Evolutionary conservation across 1,140 invertebrate genomes (phyloP), one percentile per base, ranked within the genome.

Genomic region (Nomia melanderi): DNA sequence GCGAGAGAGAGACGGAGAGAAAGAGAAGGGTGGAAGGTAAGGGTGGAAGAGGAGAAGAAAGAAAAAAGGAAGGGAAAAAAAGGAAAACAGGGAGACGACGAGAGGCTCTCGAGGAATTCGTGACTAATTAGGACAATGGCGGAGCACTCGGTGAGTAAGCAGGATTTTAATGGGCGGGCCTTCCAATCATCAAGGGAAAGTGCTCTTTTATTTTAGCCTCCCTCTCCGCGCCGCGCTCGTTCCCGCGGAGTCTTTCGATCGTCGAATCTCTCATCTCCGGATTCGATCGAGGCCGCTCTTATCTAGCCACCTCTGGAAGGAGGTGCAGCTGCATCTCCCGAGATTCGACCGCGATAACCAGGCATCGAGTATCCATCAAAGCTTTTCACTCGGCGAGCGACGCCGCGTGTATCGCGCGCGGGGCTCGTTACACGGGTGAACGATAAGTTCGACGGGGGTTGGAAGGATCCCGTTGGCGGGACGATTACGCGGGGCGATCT

Each of bases 41-140:
- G n/a, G n/a, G n/a, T n/a, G n/a, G n/a, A n/a, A n/a, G n/a, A n/a
- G 6, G 41, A 14, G 12, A 14, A 4, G 12, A 17, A 72, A 53
- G 17, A 36, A 14, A 17, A 7, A 9, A 27, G 17, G 7, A 23
- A 9, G 29, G 54, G 4, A 20, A 7, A 23, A 33, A 60, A 29
- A n/a, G 33, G 20, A 65, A 31, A 54, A 36, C 63, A 33, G 25
- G 41, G 17, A 44, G 25, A 70, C 39, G 57, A 82, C 33, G 25
- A 72, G 79, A 66, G 54, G 29, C 39, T 69, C 64, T 73, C 53
- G 44, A 83, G 62, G 64, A 83, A 80, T 77, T 84, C 74, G 82
- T 76, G 76, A 82, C 82, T 85, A 85, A 85, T 85, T 85, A 84
- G 79, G 44, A 82, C 82, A 85, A 82, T 73, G 83, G 67, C 57